Conservation (phyloP, 2,888 invertebrate genomes). For the Drymonia ruficornis region DNA sequence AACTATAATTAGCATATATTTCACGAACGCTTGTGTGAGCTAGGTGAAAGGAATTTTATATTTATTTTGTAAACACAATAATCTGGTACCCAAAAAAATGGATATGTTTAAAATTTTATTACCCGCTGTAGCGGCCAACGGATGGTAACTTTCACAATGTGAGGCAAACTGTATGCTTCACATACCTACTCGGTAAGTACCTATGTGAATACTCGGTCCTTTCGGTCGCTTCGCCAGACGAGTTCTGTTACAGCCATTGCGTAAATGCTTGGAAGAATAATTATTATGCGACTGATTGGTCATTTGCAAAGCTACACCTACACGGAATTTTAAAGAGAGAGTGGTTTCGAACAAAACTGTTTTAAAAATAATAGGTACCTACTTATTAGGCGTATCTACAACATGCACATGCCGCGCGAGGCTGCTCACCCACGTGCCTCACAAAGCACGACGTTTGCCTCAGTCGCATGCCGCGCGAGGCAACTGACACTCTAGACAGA, state of each 20-base stretch:
- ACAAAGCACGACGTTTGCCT: too few relatives aligned
- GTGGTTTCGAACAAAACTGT: neutral
- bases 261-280: constrained; percentile 42
- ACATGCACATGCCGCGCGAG: too few relatives aligned
- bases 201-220: constrained; percentile 15
- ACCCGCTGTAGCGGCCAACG: constrained; percentile 11
- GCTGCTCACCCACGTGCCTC: too few relatives aligned
- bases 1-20: constrained; percentile 23
- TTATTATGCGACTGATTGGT: constrained; percentile 30
- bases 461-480: too few relatives aligned
- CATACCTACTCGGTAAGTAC: constrained; percentile 19
- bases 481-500: too few relatives aligned
- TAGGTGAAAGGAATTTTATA: constrained; percentile 8
- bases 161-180: constrained; percentile 44
- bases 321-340: constrained; percentile 26
- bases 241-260: constrained; percentile 61
- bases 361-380: too few relatives aligned
- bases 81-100: constrained; percentile 9
- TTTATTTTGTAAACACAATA: constrained; percentile 12
- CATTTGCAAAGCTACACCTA: constrained; percentile 15
- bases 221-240: constrained; percentile 60
- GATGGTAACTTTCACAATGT: constrained; percentile 60
- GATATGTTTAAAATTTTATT: constrained; percentile 16
- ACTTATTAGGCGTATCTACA: too few relatives aligned
- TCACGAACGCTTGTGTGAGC: constrained; percentile 10